Evolutionary conservation across 2,113 vertebrate genomes (phyloP).

Genomic region (Nannospalax galili): DNA sequence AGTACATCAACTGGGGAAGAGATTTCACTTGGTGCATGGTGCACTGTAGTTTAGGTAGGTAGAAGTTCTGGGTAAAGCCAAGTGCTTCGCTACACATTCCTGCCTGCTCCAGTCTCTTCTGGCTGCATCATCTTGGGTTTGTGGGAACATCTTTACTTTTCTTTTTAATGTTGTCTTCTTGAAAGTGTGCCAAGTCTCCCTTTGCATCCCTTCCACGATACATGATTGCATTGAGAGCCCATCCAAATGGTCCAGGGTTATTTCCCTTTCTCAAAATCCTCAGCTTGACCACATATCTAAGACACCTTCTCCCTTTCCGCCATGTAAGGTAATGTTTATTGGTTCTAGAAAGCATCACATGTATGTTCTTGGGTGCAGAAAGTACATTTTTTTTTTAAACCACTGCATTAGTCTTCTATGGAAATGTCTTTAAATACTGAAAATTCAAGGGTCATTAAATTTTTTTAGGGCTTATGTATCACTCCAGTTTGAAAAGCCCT

Average conservation of each 20-base stretch:
- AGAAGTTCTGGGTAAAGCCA: neutral
- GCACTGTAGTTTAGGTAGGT: neutral
- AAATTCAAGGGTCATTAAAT: neutral
- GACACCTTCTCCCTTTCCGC: neutral
- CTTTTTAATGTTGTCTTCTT: neutral
- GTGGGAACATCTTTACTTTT: neutral
- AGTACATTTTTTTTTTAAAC: neutral
- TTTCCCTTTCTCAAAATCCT: neutral
- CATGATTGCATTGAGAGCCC: neutral
- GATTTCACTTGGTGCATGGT: neutral
- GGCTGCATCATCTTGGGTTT: neutral
- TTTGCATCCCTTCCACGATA: neutral
- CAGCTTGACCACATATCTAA: neutral
- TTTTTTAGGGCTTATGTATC: neutral
- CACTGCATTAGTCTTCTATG: neutral
- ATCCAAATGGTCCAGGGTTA: neutral
- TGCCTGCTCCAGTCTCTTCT: neutral
- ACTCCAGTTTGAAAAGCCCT: neutral
- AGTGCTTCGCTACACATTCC: neutral
- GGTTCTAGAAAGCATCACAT: neutral
- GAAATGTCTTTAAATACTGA: neutral
- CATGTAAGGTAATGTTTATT: neutral
- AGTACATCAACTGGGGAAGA: neutral
- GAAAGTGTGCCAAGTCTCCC: fast-evolving
- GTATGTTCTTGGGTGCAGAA: too few relatives aligned